Percentiles rank a stretch among this genome's conserved stretches.
Evolutionary conservation across 2,113 vertebrate species (phyloP).

Genomic region (Eira barbara): DNA sequence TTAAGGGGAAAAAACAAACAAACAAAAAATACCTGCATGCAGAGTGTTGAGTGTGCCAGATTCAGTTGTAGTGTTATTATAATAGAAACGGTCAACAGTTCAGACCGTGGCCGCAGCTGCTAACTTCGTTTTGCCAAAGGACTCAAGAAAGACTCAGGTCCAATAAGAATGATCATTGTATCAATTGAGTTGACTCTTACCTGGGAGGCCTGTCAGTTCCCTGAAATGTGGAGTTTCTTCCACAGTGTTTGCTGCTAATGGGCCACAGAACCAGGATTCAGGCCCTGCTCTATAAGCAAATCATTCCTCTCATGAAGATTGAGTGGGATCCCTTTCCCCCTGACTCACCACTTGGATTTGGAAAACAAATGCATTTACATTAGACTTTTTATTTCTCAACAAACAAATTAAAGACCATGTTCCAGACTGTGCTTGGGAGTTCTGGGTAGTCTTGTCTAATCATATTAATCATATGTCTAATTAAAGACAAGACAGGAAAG

Average conservation of each 20-base stretch:
- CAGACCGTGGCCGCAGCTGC: not conserved
- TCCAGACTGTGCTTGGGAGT: not conserved
- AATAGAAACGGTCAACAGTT: not conserved
- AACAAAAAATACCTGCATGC: not conserved
- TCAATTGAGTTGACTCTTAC: slow-evolving; percentile 19
- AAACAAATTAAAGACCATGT: not conserved
- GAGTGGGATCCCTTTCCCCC: not conserved
- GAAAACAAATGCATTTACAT: not conserved
- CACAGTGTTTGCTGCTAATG: slow-evolving; percentile 28
- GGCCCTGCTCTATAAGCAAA: not conserved
- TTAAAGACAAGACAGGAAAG: not conserved
- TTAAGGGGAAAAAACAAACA: not conserved
- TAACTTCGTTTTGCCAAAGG: slow-evolving; percentile 38
- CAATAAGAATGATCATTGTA: slow-evolving; percentile 49
- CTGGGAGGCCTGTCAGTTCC: slow-evolving; percentile 33
- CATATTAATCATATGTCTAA: not conserved
- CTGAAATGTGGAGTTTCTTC: slow-evolving; percentile 42
- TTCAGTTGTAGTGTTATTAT: not conserved
- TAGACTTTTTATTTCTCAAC: not conserved
- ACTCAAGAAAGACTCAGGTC: slow-evolving; percentile 42
- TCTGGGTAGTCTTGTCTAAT: not conserved
- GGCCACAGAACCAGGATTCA: not conserved
- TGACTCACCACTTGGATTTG: not conserved
- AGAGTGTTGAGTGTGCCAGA: not conserved
- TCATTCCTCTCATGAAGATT: not conserved